Conservation (phyloP, 2,888 invertebrate genomes). For the Leptarthrus brevirostris region DNA sequence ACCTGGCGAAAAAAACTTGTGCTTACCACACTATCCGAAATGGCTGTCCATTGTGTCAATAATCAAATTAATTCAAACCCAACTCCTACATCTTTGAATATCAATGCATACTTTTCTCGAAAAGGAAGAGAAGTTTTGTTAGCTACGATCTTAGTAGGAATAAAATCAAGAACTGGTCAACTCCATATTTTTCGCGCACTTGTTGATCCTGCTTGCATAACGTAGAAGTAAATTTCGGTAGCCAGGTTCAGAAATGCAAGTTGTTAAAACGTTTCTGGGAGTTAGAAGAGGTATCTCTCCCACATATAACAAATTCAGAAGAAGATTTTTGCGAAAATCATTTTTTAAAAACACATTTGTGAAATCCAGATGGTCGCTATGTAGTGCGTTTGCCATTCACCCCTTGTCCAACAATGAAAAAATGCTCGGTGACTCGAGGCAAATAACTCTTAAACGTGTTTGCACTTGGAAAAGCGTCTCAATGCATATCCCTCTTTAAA, state of each 20-base stretch:
- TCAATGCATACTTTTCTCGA: neutral
- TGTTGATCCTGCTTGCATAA: neutral
- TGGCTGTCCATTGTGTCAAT: neutral
- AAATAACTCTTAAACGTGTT: constrained; percentile 4
- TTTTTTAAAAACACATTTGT: neutral
- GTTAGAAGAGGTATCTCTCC: too few relatives aligned
- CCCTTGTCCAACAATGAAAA: neutral
- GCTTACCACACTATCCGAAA: neutral
- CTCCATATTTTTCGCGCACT: neutral
- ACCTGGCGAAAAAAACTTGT: neutral
- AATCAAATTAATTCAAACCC: neutral
- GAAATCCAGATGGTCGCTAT: neutral
- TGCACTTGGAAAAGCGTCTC: neutral
- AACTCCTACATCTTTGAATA: too few relatives aligned
- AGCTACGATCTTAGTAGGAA: neutral
- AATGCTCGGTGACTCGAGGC: neutral
- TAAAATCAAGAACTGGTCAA: neutral
- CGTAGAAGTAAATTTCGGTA: neutral
- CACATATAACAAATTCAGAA: neutral
- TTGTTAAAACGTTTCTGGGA: too few relatives aligned
- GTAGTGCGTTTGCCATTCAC: neutral
- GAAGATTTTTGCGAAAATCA: neutral
- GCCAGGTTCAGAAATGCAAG: neutral
- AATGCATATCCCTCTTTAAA: too few relatives aligned
- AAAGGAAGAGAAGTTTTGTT: neutral